Evolutionary conservation across 2,113 vertebrate species (phyloP), one percentile per base, ranked within the genome.

Genomic region (Elephas maximus): DNA sequence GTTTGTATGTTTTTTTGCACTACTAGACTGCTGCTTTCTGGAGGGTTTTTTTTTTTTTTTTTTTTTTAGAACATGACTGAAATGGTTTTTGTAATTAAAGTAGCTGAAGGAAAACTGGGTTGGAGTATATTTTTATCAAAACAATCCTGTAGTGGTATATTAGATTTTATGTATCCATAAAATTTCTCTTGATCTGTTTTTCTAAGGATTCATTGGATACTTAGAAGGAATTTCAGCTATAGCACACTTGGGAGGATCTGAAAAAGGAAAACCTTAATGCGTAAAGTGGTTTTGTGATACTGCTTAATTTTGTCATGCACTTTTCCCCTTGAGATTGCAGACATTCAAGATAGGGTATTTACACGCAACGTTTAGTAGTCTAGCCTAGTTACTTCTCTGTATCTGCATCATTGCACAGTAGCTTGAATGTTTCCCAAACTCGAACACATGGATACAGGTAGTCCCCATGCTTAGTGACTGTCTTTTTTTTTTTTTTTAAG

Each of bases 1-100:
- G 91, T 78, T 92, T 94, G 86, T 96, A 33, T 96, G 91, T 97
- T 97, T 97, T 96, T 96, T 98, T 12, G 90, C 94, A 96, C 26
- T 94, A 28, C 71, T 53, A 81, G 90, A 90, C 71, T 96, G 79
- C 80, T 98, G 74, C 90, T 82, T 96, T 82, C 89, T 93, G 60
- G n/a, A 37, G 37, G 37, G 37, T 37, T 37, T 37, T 76, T 94
- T 96, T 91, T 9, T 26, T 96, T 91, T 9, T 26, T 8, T 77
- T 82, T 91, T 91, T 89, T 96, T n/a, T 15, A 87, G 60, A 62
- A 45, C 26, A 60, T 88, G 65, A 57, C 12, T 15, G 15, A 67
- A 79, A 20, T 91, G 91, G 82, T 62, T 95, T 95, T 97, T 94
- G 62, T 91, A 92, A 96, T 98, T 97, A 96, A 96, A 97, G 79